Evolutionary conservation across 2,113 vertebrate species (phyloP), one percentile per base, ranked within the genome.

Genomic region (Malurus cyaneus): DNA sequence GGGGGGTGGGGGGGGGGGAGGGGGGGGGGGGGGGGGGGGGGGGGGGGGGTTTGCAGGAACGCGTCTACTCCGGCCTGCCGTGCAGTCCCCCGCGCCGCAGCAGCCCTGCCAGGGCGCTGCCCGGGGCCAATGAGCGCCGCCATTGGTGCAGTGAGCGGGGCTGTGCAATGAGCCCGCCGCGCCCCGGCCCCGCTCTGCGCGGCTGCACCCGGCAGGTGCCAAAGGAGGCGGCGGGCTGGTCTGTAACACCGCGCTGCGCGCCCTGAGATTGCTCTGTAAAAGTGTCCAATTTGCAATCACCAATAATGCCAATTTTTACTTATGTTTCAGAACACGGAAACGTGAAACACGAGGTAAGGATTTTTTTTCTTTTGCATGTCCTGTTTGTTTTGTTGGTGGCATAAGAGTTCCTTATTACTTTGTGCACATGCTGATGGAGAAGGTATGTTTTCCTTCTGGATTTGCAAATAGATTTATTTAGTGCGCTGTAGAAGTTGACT

Each of bases 261-360:
- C n/a, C 14, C 96, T 85, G 76, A 95, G 78, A 57, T 82, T 92
- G 91, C 84, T n/a, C n/a, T n/a, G n/a, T n/a, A n/a, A n/a, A n/a
- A n/a, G n/a, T n/a, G n/a, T n/a, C n/a, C n/a, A n/a, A n/a, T n/a
- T n/a, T n/a, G 42, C 95, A 56, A 1, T 16, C 8, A 13, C 80
- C 97, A 98, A 98, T 98, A 93, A 98, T 98, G 97, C 98, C 97
- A 44, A 97, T 98, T 97, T 98, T 98, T 96, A 98, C 97, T 80
- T 98, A 98, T 81, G 96, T 99, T 99, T 98, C 99, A 99, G 99
- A 99, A 95, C 97, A 98, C 8, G 98, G 98, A 83, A 98, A 97
- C 89, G 91, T 98, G 97, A 99, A 98, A 97, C 94, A 98, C 5
- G 98, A 99, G 99, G 99, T 99, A 98, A 99, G 99, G 93, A 49